A percentile compares a stretch with the other conserved stretches of the same genome.
phyloP scores from a whole-genome alignment of 2,888 invertebrate genomes.

The Papilio demoleus region DNA sequence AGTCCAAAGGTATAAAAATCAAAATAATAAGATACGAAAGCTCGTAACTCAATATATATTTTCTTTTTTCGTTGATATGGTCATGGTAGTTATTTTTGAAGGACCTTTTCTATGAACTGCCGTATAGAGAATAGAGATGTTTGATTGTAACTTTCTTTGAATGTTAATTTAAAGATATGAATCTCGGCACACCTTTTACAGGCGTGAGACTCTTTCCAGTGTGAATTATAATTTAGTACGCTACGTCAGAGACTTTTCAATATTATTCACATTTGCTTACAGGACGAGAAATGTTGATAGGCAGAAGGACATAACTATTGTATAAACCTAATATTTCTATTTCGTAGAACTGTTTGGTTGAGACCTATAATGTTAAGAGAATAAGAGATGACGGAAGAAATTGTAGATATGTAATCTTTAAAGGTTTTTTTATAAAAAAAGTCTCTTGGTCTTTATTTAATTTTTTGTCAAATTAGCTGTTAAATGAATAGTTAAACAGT shows the following conservation, averaged over 20 bases:
- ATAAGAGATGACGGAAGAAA: no score
- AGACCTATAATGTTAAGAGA: no score
- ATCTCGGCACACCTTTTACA: conserved; percentile 46
- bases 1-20: background rate
- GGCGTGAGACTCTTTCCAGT: conserved; percentile 37
- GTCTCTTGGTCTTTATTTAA: background rate
- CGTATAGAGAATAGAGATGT: conserved; percentile 40
- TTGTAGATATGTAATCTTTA: no score
- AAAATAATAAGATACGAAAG: background rate
- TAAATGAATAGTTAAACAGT: background rate
- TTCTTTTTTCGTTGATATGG: background rate
- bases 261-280: background rate
- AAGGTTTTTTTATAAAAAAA: no score
- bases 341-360: no score
- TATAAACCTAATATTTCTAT: no score
- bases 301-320: no score
- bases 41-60: background rate
- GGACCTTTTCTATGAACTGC: conserved; percentile 23
- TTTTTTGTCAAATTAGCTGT: background rate
- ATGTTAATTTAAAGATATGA: conserved; percentile 61
- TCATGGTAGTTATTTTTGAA: background rate
- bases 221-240: conserved; percentile 28
- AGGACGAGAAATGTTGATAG: background rate
- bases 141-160: conserved; percentile 53
- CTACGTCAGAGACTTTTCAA: conserved; percentile 13